These are phyloP conservation scores for Ethmia dodecea DNA, from an alignment of 2,888 invertebrate species.

Conservation along the genomic window DNA sequence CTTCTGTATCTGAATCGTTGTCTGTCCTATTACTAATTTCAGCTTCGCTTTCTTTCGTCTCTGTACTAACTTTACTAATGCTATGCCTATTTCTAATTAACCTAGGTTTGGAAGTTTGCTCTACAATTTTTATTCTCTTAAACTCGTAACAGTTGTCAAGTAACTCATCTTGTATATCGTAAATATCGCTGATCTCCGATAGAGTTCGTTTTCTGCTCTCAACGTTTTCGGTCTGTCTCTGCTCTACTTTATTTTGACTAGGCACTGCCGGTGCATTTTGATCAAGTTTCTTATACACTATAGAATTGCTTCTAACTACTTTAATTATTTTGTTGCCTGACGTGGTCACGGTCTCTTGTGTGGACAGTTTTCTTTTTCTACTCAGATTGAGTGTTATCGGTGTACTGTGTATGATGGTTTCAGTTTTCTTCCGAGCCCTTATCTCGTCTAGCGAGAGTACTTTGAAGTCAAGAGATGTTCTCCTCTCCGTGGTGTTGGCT, in stretches of 20 bases:
- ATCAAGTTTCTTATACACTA: slow-evolving; percentile 64
- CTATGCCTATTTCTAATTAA: slow-evolving; percentile 49
- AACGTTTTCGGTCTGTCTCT: slow-evolving; percentile 32
- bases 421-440: slow-evolving; percentile 51
- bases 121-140: slow-evolving; percentile 54
- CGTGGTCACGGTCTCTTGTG: slow-evolving; percentile 58
- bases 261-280: slow-evolving; percentile 30
- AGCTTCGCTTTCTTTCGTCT: slow-evolving; percentile 30
- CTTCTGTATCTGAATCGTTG: slow-evolving; percentile 58
- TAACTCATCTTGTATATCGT: slow-evolving; percentile 52
- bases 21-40: slow-evolving; percentile 30
- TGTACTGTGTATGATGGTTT: slow-evolving; percentile 33
- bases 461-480: slow-evolving; percentile 59
- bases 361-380: slow-evolving; percentile 59
- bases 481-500: slow-evolving; percentile 26
- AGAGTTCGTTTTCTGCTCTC: slow-evolving; percentile 55
- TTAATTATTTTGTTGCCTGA: slow-evolving; percentile 66
- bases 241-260: slow-evolving; percentile 33
- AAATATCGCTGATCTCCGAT: slow-evolving; percentile 55
- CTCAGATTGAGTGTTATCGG: slow-evolving; percentile 55
- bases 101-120: slow-evolving; percentile 50
- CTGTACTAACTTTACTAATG: slow-evolving; percentile 25
- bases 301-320: slow-evolving; percentile 64
- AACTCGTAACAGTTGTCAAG: slow-evolving; percentile 63
- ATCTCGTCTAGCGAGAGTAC: slow-evolving; percentile 74